A percentile compares a stretch with the other conserved stretches of the same genome.
Evolutionary conservation across 2,113 vertebrate species (phyloP).

Genomic region (Benthochromis sp.): DNA sequence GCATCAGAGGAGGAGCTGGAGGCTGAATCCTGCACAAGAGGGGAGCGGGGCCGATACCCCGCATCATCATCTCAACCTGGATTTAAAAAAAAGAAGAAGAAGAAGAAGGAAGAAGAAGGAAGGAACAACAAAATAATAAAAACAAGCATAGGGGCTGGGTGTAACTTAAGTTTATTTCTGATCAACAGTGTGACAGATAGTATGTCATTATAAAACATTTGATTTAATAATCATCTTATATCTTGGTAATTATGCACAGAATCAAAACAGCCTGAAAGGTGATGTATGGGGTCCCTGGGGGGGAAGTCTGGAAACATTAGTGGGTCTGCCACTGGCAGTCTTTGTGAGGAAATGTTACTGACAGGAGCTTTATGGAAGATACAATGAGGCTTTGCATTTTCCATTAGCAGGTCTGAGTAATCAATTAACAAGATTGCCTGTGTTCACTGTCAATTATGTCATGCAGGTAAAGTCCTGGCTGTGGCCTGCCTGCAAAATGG

Average conservation of each 20-base stretch:
- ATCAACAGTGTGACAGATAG: not conserved
- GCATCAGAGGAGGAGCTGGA: constrained; percentile 68
- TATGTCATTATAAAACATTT: not conserved
- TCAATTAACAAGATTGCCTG: constrained; percentile 55
- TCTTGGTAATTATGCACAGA: not conserved
- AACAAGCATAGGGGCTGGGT: not conserved
- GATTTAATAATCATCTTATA: not conserved
- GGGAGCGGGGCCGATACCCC: constrained; percentile 29
- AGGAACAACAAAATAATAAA: not conserved
- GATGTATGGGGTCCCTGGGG: not conserved
- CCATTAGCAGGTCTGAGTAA: constrained; percentile 46
- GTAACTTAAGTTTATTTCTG: constrained; percentile 1
- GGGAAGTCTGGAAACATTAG: constrained; percentile 5
- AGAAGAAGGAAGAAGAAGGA: not conserved
- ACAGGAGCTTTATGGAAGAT: constrained; percentile 13
- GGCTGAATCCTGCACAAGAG: constrained; percentile 48
- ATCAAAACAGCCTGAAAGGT: constrained; percentile 1
- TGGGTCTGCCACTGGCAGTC: not conserved
- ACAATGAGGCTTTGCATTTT: constrained; percentile 43
- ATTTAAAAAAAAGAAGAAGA: not conserved
- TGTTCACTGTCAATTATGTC: constrained; percentile 56
- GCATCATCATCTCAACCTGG: constrained; percentile 29
- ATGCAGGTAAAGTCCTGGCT: constrained; percentile 45
- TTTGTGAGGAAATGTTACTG: constrained; percentile 5
- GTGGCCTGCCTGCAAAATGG: constrained; percentile 20